Evolutionary conservation across 2,113 vertebrate species (phyloP).

Genomic region (Elephantulus edwardii): DNA sequence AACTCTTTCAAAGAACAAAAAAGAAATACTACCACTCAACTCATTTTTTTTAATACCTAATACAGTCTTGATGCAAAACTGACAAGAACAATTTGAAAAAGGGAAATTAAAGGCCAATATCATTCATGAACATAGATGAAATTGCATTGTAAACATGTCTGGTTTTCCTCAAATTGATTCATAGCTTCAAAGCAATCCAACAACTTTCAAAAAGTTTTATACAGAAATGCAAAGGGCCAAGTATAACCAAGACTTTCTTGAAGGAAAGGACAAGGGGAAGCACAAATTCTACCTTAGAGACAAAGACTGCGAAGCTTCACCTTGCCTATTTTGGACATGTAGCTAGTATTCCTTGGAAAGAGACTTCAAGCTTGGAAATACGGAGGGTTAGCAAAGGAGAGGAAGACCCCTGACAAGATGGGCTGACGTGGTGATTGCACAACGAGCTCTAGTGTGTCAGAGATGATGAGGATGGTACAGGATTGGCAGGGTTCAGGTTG

Average conservation of each 20-base stretch:
- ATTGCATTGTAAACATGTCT: not conserved
- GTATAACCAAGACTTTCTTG: not conserved
- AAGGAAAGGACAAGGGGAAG: not conserved
- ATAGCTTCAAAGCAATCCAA: not conserved
- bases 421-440: too few relatives aligned
- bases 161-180: not conserved
- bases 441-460: too few relatives aligned
- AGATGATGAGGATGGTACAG: too few relatives aligned
- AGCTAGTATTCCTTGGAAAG: too few relatives aligned
- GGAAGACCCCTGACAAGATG: too few relatives aligned
- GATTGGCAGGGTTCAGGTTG: too few relatives aligned
- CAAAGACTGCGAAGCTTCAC: too few relatives aligned
- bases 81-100: not conserved
- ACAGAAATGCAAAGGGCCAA: not conserved
- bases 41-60: too few relatives aligned
- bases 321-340: too few relatives aligned
- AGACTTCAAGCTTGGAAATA: too few relatives aligned
- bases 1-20: not conserved
- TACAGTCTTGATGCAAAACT: not conserved
- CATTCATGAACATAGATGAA: not conserved
- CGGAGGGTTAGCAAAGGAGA: too few relatives aligned
- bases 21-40: not conserved
- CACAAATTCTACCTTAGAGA: too few relatives aligned
- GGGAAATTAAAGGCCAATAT: not conserved
- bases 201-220: not conserved